Percentiles rank a stretch among this genome's conserved stretches.
Conservation (phyloP, 2,797 vertebrate genomes). For the Eulemur rubriventer region DNA sequence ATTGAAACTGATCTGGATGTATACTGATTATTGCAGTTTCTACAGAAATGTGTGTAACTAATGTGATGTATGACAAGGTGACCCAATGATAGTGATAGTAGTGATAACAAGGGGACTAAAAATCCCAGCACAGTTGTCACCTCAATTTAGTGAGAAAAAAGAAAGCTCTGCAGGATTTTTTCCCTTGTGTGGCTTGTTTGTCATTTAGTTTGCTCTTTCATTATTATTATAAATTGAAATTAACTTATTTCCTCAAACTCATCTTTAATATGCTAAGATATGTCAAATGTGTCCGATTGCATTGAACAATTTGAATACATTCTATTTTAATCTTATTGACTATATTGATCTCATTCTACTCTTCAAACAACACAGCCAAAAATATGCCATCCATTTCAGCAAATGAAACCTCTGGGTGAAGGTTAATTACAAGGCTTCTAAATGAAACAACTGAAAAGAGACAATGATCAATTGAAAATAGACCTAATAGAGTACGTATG, state of each 20-base stretch:
- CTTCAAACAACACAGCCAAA: conserved; percentile 70
- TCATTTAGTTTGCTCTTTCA: conserved; percentile 47
- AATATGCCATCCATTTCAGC: conserved; percentile 71
- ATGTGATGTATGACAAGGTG: conserved; percentile 64
- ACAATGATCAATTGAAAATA: conserved; percentile 78
- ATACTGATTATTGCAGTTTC: conserved; percentile 50
- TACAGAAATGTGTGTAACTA: conserved; percentile 39
- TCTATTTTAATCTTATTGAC: conserved; percentile 79
- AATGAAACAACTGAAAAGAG: conserved; percentile 73
- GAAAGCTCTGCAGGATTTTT: not conserved
- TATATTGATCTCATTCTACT: conserved; percentile 73
- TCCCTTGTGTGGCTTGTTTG: conserved; percentile 29
- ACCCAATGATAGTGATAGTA: conserved; percentile 35
- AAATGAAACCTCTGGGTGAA: conserved; percentile 72
- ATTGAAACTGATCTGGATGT: not conserved
- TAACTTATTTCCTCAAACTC: conserved; percentile 67
- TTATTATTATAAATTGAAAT: conserved; percentile 62
- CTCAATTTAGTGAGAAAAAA: conserved; percentile 33
- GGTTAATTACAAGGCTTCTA: conserved; percentile 76
- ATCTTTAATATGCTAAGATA: conserved; percentile 64
- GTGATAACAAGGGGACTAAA: conserved; percentile 32
- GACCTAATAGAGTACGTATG: conserved; percentile 61
- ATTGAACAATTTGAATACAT: conserved; percentile 62
- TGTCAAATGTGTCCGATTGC: conserved; percentile 59
- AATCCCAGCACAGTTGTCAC: conserved; percentile 14